These are phyloP conservation scores for Archips xylosteana DNA, from an alignment of 2,888 invertebrate species.

Conservation along the genomic window DNA sequence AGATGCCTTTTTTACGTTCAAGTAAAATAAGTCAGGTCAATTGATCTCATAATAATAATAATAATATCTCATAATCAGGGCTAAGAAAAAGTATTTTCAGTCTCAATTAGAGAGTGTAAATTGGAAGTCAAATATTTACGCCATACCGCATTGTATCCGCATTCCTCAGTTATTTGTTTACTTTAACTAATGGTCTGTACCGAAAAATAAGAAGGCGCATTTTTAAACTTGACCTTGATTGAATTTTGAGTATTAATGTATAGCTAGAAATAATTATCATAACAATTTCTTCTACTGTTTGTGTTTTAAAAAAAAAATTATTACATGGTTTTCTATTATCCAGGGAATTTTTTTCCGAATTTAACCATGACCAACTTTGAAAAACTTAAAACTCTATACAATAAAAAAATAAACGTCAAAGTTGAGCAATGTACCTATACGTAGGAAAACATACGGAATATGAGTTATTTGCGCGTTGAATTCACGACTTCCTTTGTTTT, in stretches of 20 bases:
- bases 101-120: neutral
- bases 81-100: neutral
- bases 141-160: slow-evolving; percentile 5
- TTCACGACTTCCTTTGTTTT: too few species aligned
- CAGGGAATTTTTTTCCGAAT: too few species aligned
- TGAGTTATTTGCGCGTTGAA: too few species aligned
- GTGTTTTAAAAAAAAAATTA: neutral
- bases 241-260: neutral
- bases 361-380: too few species aligned
- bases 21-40: neutral
- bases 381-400: too few species aligned
- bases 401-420: too few species aligned
- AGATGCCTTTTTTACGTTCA: too few species aligned
- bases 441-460: too few species aligned
- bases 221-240: slow-evolving; percentile 1
- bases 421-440: too few species aligned
- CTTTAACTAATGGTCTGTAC: slow-evolving; percentile 7
- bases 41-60: neutral
- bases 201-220: slow-evolving; percentile 4
- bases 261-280: too few species aligned
- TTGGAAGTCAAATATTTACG: slow-evolving; percentile 10
- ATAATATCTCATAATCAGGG: neutral
- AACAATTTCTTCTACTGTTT: neutral
- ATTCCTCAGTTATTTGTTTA: slow-evolving; percentile 25
- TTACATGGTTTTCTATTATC: too few species aligned